Evolutionary conservation across 2,113 vertebrate genomes (phyloP), one percentile per base, ranked within the genome.

Genomic region (Glaucidium brasilianum): DNA sequence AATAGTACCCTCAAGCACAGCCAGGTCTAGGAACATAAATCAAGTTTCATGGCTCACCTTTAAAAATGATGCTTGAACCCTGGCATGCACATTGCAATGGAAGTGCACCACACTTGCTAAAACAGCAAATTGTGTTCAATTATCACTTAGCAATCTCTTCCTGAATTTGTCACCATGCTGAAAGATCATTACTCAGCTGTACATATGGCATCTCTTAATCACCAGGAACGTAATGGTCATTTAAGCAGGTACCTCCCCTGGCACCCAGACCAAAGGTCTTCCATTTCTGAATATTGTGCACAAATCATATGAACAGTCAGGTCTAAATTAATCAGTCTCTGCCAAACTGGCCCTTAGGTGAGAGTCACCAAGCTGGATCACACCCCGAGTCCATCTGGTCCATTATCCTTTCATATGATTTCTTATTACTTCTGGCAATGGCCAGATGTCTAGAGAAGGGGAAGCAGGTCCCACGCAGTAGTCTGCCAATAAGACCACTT

Each of bases 351-450:
- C 95, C 91, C 89, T 95, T 81, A 89, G 91, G 83, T 97, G 94
- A 90, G 94, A 95, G 76, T 87, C 86, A 47, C 94, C 60, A 91
- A 60, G 72, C 83, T 95, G 89, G 43, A 87, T 95, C 92, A 72
- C 92, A 95, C 86, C 80, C 94, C 35, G 88, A 80, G 90, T 95
- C 96, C 95, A 96, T 96, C 96, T 97, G 95, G 88, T 95, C 90
- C 82, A 85, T 94, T 95, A 95, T 78, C 68, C 60, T 91, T 84
- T 94, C 89, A 91, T 92, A 94, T 87, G 76, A 95, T 96, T 96
- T 76, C 91, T 87, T 95, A 96, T 94, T 94, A 91, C 56, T 92
- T 94, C 84, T 87, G 69, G 89, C 85, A 91, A 91, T 79, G 83
- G 53, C 86, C 91, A 94, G 95, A 95, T 96, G 95, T 91, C 96